These are phyloP conservation scores for Philereme transversata DNA, from an alignment of 2,888 invertebrate species.

Conservation along the genomic window DNA sequence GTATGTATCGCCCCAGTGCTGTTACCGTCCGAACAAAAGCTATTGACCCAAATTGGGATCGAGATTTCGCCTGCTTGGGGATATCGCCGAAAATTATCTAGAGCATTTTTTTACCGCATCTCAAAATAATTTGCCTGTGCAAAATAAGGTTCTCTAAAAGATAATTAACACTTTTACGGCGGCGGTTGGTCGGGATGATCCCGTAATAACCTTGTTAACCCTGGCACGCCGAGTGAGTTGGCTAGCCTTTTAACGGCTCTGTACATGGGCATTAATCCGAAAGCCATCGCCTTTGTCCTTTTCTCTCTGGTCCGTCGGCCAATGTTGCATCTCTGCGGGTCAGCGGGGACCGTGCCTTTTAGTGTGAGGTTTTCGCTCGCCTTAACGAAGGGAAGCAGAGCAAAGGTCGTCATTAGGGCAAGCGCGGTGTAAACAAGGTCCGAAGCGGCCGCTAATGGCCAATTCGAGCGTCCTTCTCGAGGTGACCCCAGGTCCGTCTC, in stretches of 20 bases:
- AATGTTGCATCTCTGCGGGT: constrained; percentile 73
- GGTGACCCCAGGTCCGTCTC: constrained; percentile 80
- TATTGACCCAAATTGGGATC: constrained; percentile 35
- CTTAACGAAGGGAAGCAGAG: constrained; percentile 84
- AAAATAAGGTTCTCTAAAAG: constrained; percentile 73
- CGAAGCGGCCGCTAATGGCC: constrained; percentile 84
- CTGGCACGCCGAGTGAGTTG: constrained; percentile 74
- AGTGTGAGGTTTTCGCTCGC: constrained; percentile 83
- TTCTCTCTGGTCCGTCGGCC: constrained; percentile 56
- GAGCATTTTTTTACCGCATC: constrained; percentile 45
- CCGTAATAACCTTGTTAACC: constrained; percentile 84
- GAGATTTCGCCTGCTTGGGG: constrained; percentile 27
- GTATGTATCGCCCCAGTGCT: constrained; percentile 52
- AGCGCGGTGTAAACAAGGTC: constrained; percentile 84
- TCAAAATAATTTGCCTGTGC: constrained; percentile 50
- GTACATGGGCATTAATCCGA: constrained; percentile 83
- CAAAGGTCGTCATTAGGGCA: constrained; percentile 85
- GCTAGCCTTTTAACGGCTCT: constrained; percentile 82
- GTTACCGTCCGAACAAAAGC: constrained; percentile 45
- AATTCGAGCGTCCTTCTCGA: constrained; percentile 82
- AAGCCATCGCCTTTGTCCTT: constrained; percentile 79
- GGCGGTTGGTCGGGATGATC: constrained; percentile 80
- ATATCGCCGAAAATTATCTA: constrained; percentile 20
- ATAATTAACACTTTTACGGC: constrained; percentile 83
- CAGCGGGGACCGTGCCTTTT: constrained; percentile 79